A percentile compares a stretch with the other conserved stretches of the same genome.
phyloP scores from a whole-genome alignment of 1,140 invertebrate genomes.

The Drosophila willistoni region DNA sequence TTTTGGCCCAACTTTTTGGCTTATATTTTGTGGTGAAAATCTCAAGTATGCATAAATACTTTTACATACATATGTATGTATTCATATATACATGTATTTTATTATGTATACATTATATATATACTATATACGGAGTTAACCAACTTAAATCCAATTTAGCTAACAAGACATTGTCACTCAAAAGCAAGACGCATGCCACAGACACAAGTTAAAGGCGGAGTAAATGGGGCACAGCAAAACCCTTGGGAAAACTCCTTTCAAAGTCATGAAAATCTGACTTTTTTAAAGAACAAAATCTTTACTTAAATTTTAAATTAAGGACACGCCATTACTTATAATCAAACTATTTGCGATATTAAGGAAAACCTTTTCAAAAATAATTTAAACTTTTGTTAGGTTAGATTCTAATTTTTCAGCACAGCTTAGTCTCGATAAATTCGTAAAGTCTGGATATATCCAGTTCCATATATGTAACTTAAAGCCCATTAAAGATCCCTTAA shows the following conservation, averaged over 20 bases:
- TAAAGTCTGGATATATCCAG: too few relatives aligned
- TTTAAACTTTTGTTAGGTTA: too few relatives aligned
- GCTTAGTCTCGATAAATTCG: too few relatives aligned
- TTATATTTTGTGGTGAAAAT: slow-evolving; percentile 27
- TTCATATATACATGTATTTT: slow-evolving; percentile 24
- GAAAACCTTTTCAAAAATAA: too few relatives aligned
- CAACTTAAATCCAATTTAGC: slow-evolving; percentile 70
- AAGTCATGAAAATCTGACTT: neutral
- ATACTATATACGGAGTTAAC: slow-evolving; percentile 42
- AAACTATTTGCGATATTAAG: too few relatives aligned
- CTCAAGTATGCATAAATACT: slow-evolving; percentile 40
- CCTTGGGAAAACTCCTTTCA: slow-evolving; percentile 35
- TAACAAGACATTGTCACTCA: slow-evolving; percentile 68
- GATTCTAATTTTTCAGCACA: too few relatives aligned
- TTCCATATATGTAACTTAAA: too few relatives aligned
- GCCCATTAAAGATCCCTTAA: too few relatives aligned
- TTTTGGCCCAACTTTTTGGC: slow-evolving; percentile 54
- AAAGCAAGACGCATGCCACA: slow-evolving; percentile 33
- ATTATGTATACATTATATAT: slow-evolving; percentile 21
- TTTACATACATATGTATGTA: slow-evolving; percentile 21
- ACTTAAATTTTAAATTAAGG: neutral
- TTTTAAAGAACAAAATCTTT: neutral
- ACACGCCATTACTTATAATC: neutral
- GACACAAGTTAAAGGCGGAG: neutral
- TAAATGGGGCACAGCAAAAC: slow-evolving; percentile 9